Evolutionary conservation across 2,888 invertebrate species (phyloP), one percentile per base, ranked within the genome.

Genomic region (Graphium colonna): DNA sequence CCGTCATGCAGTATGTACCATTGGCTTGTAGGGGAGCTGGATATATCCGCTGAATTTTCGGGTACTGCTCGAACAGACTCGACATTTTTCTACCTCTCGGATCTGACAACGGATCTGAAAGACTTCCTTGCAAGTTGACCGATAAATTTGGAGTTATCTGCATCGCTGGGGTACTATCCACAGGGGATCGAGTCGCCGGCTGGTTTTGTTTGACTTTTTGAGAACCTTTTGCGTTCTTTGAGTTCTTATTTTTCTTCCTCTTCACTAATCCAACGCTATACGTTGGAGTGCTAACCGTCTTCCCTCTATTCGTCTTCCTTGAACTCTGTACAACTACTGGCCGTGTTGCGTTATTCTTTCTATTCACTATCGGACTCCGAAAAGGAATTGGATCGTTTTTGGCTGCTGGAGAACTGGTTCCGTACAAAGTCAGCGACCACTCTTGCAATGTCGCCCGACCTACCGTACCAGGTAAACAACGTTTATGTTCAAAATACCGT

Each of bases 341-440:
- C 13, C 84, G 77, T 26, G 88, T 82, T 10, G 79, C 85, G 67
- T 89, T 88, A 62, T 75, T 79, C 60, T 78, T 86, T 50, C 85
- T 75, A 55, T 79, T 71, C 65, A 87, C 78, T 39, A 50, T 26
- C 60, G 89, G 87, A 72, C 79, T 86, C 64, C 85, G 78, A 71
- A 82, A 86, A 54, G 91, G 92, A 65, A 91, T 82, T 13, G 92
- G 92, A 75, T 93, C 94, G 69, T 90, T 91, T 79, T 92, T 92
- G 72, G 92, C 88, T 48, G 92, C 92, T 54, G 91, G 90, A 58
- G 84, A 89, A 58, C 91, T 94, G 55, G 98, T 98, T 67, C 98
- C 98, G 82, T 97, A 97, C 78, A 98, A 92, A 74, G 96, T 94
- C 78, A 98, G 91, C 58, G 97, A 95, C 98, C 98, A 98, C 79